Conservation (phyloP, 2,113 vertebrate species). For the Melospiza georgiana region DNA sequence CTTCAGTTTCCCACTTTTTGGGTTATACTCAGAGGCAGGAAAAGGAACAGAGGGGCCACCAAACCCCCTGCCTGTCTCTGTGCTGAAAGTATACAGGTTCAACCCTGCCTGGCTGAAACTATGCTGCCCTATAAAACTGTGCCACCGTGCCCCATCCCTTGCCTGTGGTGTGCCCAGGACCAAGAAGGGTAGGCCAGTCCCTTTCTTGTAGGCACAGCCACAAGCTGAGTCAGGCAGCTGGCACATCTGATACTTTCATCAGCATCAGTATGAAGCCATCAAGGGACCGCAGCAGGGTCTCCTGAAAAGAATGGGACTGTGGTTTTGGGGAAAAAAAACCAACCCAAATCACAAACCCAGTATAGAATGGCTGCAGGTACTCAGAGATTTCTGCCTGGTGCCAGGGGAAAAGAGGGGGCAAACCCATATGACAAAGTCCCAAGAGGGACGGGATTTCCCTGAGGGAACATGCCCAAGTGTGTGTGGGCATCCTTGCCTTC, state of each 20-base stretch:
- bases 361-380: neutral
- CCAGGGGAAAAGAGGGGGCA: neutral
- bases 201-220: neutral
- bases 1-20: neutral
- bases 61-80: neutral
- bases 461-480: neutral
- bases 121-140: fast-evolving
- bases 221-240: neutral
- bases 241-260: neutral
- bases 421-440: neutral
- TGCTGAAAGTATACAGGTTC: neutral
- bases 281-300: neutral
- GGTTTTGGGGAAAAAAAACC: neutral
- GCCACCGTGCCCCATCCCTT: neutral
- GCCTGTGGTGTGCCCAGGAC: neutral
- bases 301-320: neutral
- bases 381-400: neutral
- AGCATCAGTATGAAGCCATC: neutral
- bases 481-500: neutral
- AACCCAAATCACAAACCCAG: neutral
- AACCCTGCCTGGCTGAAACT: neutral
- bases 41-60: neutral
- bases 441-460: neutral
- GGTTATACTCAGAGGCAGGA: neutral
- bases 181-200: neutral